Evolutionary conservation across 2,888 invertebrate genomes (phyloP).

Genomic region (Penaeus monodon): DNA sequence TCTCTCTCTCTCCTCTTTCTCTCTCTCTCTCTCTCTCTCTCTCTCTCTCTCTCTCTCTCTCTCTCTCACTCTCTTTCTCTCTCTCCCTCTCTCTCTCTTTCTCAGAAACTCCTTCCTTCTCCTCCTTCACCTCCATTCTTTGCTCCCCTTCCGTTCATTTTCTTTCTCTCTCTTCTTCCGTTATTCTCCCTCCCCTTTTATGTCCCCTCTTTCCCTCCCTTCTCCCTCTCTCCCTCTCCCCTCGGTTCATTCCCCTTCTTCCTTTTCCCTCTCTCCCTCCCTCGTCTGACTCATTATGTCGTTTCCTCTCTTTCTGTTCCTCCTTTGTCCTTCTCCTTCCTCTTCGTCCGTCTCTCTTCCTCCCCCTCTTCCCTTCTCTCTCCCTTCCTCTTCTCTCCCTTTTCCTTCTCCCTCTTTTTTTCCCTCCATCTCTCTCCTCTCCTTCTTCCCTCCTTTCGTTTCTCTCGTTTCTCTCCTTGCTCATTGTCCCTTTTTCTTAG

Average conservation of each 20-base stretch:
- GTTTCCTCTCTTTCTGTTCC: not conserved
- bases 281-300: not conserved
- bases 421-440: too few species aligned
- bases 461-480: too few species aligned
- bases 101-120: too few species aligned
- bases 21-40: not conserved
- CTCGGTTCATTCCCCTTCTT: not conserved
- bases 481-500: too few species aligned
- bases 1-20: too few species aligned
- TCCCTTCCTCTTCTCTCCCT: too few species aligned
- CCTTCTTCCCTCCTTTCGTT: too few species aligned
- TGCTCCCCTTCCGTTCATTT: too few species aligned
- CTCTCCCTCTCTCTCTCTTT: not conserved
- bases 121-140: not conserved
- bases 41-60: not conserved
- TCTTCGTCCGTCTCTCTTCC: too few species aligned
- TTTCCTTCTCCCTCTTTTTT: too few species aligned
- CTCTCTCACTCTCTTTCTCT: not conserved
- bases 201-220: not conserved
- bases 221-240: not conserved
- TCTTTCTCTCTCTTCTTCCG: not conserved
- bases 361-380: too few species aligned
- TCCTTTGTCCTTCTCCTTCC: too few species aligned
- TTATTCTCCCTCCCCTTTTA: not conserved
- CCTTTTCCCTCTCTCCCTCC: not conserved